Conservation (phyloP, 2,888 invertebrate species). For the Philereme transversata region DNA sequence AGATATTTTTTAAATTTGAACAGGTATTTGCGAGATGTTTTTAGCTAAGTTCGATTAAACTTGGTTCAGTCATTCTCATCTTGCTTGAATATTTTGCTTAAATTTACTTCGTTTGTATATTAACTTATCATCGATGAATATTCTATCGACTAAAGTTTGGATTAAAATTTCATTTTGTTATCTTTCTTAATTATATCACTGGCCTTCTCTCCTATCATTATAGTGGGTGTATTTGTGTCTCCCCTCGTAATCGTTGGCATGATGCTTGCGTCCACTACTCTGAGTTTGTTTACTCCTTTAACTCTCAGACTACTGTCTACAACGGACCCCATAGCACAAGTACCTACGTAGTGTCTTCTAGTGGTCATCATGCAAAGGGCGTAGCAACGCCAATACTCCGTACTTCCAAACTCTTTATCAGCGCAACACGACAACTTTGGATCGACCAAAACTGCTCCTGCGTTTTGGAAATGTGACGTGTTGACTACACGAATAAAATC, state of each 20-base stretch:
- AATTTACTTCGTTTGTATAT: neutral
- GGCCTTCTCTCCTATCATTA: slow-evolving; percentile 49
- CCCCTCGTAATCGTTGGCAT: slow-evolving; percentile 83
- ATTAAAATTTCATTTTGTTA: slow-evolving; percentile 11
- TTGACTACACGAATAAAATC: slow-evolving; percentile 48
- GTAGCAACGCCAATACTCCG: slow-evolving; percentile 47
- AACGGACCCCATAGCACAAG: slow-evolving; percentile 90
- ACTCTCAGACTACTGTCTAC: slow-evolving; percentile 83
- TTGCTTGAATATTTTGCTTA: neutral
- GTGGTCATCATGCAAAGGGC: slow-evolving; percentile 76
- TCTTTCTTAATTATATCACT: slow-evolving; percentile 46
- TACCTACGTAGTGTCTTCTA: slow-evolving; percentile 87
- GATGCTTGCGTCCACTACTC: slow-evolving; percentile 52
- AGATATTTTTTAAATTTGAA: too few relatives aligned
- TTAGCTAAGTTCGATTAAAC: too few relatives aligned
- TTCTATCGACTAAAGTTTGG: neutral
- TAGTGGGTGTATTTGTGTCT: slow-evolving; percentile 79
- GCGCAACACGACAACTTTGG: slow-evolving; percentile 32
- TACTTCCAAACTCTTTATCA: slow-evolving; percentile 27
- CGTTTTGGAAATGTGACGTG: slow-evolving; percentile 46
- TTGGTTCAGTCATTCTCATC: neutral
- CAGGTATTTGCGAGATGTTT: too few relatives aligned
- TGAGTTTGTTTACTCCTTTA: slow-evolving; percentile 39
- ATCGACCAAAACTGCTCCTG: slow-evolving; percentile 42
- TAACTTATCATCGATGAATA: neutral